Evolutionary conservation across 2,797 vertebrate genomes (phyloP), one percentile per base, ranked within the genome.

Genomic region (Chrysocyon brachyurus): DNA sequence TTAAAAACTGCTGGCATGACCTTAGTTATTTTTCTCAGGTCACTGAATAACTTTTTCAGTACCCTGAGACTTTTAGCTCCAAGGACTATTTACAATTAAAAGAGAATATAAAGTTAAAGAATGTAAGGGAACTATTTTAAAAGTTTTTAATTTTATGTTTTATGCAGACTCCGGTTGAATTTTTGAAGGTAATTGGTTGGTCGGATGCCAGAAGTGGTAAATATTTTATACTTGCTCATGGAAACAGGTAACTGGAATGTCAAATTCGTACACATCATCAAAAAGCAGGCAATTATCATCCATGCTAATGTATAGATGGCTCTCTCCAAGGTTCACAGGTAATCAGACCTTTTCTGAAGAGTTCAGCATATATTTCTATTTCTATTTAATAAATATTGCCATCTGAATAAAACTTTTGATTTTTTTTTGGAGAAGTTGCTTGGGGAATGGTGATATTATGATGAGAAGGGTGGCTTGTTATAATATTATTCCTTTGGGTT

Each of bases 141-240:
- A 95, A 91, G 79, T 96, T 97, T 97, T 97, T 97, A 85, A 94
- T 98, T 97, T 97, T 97, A 86, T 97, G 75, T 96, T 98, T 97
- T 96, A 97, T 96, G 94, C 88, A 88, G 61, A 93, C 46, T 94
- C 75, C 59, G 52, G 88, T 94, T 98, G 92, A 96, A 97, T 93
- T 97, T 98, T 97, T 97, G 64, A 97, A 91, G 79, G 84, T 97
- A 97, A 97, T 97, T 98, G 97, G 96, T 93, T 98, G 97, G 86
- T 97, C 70, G 91, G 63, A 96, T 97, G 83, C 96, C 96, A 97
- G 68, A 85, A 96, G 63, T 97, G 83, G 94, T 98, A 98, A 97
- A 97, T 98, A 98, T 98, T 98, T 98, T 93, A 97, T 97, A 95
- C 57, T 97, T 91, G 52, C 72, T 97, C 92, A 97, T 77, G 63